Conservation (phyloP, 2,888 invertebrate genomes). For the Teleiodes luculella region DNA sequence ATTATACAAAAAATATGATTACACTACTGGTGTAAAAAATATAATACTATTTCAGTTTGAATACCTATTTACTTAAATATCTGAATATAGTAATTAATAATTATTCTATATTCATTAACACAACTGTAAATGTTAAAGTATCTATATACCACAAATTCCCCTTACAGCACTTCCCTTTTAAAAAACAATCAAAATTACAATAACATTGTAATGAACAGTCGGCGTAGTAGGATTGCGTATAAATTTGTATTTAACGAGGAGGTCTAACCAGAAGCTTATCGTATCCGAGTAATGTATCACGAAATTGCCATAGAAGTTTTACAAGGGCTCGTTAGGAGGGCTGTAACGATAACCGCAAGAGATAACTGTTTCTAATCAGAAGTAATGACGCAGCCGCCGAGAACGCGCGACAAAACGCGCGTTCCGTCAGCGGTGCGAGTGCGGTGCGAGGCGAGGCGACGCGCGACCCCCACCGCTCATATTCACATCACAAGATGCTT, state of each 20-base stretch:
- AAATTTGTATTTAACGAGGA: slow-evolving; percentile 43
- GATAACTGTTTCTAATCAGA: slow-evolving; percentile 75
- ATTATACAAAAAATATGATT: too few relatives aligned
- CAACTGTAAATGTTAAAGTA: too few relatives aligned
- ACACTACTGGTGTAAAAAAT: too few relatives aligned
- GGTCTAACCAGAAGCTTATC: slow-evolving; percentile 61
- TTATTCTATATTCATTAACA: too few relatives aligned
- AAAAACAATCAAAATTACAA: background rate
- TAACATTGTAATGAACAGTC: background rate
- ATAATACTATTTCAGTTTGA: too few relatives aligned
- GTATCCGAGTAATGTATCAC: slow-evolving; percentile 56
- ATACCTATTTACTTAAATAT: too few relatives aligned
- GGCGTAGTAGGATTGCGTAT: slow-evolving; percentile 7
- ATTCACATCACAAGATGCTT: slow-evolving; percentile 36
- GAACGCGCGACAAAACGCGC: slow-evolving; percentile 20
- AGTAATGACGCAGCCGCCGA: slow-evolving; percentile 53
- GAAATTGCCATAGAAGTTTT: slow-evolving; percentile 66
- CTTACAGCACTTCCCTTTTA: background rate
- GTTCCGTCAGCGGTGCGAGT: background rate
- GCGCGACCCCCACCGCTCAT: background rate
- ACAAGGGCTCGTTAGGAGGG: slow-evolving; percentile 68
- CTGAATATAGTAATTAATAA: too few relatives aligned
- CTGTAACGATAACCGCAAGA: slow-evolving; percentile 69
- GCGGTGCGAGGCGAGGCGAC: background rate
- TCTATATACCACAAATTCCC: too few relatives aligned